These are phyloP conservation scores for Megalonaias nervosa DNA, from an alignment of 1,140 invertebrate genomes.

Conservation along the genomic window DNA sequence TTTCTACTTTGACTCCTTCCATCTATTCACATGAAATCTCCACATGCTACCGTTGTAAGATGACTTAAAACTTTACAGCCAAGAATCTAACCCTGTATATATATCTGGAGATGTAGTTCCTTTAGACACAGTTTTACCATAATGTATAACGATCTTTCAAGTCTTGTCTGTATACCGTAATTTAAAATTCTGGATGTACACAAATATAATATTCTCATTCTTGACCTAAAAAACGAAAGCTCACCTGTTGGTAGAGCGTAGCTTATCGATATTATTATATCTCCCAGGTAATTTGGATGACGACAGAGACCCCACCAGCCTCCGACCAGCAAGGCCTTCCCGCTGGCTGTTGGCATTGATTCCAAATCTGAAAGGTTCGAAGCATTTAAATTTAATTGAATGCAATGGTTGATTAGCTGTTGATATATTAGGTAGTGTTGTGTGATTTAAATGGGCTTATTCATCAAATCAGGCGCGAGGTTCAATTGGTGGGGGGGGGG, in stretches of 20 bases:
- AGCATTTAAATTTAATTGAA: background rate
- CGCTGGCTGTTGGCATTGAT: slow-evolving; percentile 7
- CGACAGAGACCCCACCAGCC: slow-evolving; percentile 75
- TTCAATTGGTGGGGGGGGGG: too few relatives aligned
- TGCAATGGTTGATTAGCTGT: background rate
- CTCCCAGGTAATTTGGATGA: slow-evolving; percentile 92
- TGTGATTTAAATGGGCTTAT: too few relatives aligned
- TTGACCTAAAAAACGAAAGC: background rate
- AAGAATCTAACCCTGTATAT: background rate
- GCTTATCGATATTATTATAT: slow-evolving; percentile 82
- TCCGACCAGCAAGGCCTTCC: slow-evolving; percentile 10
- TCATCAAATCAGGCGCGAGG: too few relatives aligned
- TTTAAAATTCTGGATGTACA: too few relatives aligned
- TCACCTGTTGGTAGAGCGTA: slow-evolving; percentile 74
- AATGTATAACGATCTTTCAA: background rate
- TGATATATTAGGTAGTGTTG: too few relatives aligned
- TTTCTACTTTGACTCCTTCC: too few relatives aligned
- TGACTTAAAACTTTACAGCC: too few relatives aligned
- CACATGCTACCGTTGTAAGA: too few relatives aligned
- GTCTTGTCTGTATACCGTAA: background rate
- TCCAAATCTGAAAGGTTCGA: slow-evolving; percentile 13
- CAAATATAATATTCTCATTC: background rate
- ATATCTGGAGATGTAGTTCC: background rate
- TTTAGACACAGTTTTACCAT: background rate
- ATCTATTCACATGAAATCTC: too few relatives aligned